Evolutionary conservation across 2,797 vertebrate species (phyloP), one percentile per base, ranked within the genome.

Genomic region (Tadarida brasiliensis): DNA sequence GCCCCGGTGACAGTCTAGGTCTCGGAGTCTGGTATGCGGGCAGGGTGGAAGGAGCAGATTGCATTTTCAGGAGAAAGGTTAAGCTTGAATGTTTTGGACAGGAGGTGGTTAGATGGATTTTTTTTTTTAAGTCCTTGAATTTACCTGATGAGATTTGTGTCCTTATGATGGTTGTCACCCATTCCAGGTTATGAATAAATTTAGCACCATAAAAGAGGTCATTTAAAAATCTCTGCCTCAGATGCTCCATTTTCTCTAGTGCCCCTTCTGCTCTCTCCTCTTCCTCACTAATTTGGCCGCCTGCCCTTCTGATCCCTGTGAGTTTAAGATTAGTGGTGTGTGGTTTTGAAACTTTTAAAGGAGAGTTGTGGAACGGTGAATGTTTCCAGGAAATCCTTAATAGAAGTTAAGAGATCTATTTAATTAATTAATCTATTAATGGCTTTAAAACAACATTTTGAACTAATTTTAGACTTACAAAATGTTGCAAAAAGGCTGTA

Each of bases 121-220:
- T 68, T 82, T 74, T 74, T 76, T 97, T 95, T 92, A 33, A 89
- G 96, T 88, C 96, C 94, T 97, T 98, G 97, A 97, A 95, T 95
- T 95, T 97, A 98, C 97, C 95, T 97, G 96, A 90, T 95, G 84
- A 51, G 81, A 89, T 96, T 91, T 91, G 68, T 97, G 96, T 97
- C 97, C 96, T 98, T 97, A 86, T 76, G 83, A 88, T 82, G 61
- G 86, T 91, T 67, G 92, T 95, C 94, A 76, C 78, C 78, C 89
- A 87, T 90, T 96, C 77, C 78, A 94, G 96, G 95, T 93, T 93
- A 78, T 82, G 83, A 98, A 94, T 96, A 97, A 97, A 97, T 97
- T 96, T 96, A 96, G 97, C 86, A 96, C 70, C 97, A 94, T 95
- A 96, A 96, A 97, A 77, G 92, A 97, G 97, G 94, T 95, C 97